Conservation (phyloP, 2,113 vertebrate species). For the Microtus oregoni region DNA sequence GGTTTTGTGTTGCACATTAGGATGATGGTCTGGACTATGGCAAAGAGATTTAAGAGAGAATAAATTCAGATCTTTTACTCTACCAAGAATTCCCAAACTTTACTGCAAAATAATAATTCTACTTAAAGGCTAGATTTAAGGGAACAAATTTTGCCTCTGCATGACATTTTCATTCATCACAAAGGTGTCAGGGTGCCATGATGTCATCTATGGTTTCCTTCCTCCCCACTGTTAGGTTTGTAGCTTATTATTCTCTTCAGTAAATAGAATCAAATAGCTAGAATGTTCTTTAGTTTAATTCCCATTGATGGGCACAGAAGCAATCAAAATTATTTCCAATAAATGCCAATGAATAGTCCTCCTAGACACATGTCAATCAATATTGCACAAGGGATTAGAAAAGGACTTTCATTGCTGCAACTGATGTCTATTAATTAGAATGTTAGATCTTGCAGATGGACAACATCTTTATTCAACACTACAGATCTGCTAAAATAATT, state of each 20-base stretch:
- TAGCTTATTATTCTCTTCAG: neutral
- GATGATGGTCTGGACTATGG: neutral
- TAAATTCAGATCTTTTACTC: neutral
- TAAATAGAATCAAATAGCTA: neutral
- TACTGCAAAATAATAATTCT: neutral
- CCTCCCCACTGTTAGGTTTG: neutral
- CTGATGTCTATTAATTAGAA: neutral
- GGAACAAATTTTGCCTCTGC: neutral
- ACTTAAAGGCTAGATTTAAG: neutral
- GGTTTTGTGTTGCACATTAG: neutral
- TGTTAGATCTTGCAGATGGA: neutral
- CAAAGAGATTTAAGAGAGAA: neutral
- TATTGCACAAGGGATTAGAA: neutral
- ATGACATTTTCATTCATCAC: slow-evolving; percentile 31
- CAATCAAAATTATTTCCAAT: neutral
- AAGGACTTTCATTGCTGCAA: neutral
- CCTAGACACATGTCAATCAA: neutral
- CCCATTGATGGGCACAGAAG: neutral
- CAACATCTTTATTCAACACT: neutral
- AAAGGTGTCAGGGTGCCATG: neutral
- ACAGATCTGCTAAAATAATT: neutral
- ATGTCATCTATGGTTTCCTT: neutral
- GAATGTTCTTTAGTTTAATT: neutral
- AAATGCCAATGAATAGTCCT: neutral
- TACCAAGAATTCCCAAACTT: neutral